These are phyloP conservation scores for Ylistrum balloti DNA, from an alignment of 1,140 invertebrate genomes.

Conservation along the genomic window DNA sequence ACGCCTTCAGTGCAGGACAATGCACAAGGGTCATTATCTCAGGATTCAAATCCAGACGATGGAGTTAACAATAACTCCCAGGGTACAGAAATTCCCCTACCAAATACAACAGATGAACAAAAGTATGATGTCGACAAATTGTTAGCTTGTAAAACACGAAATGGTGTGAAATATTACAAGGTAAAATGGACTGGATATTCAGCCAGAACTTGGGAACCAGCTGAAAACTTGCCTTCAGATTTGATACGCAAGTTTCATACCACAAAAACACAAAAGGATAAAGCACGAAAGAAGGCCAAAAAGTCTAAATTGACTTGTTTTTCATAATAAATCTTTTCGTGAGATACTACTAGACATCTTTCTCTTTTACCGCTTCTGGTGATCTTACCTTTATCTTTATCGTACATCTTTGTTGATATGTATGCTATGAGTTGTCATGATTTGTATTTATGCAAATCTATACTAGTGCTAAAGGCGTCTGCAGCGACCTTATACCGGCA, in stretches of 20 bases:
- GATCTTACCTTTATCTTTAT: not conserved
- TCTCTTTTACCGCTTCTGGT: not conserved
- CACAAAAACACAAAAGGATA: slow-evolving; percentile 54
- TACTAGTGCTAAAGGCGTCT: too few species aligned
- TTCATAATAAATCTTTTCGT: not conserved
- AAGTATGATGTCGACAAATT: too few species aligned
- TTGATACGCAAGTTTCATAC: slow-evolving; percentile 46
- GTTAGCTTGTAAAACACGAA: too few species aligned
- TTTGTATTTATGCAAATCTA: too few species aligned
- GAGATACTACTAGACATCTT: not conserved
- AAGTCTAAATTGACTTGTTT: too few species aligned
- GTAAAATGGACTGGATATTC: slow-evolving; percentile 45
- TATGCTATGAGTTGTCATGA: too few species aligned
- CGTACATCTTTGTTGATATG: not conserved
- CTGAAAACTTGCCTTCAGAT: slow-evolving; percentile 30
- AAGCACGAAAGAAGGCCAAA: not conserved
- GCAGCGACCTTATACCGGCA: too few species aligned
- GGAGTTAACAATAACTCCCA: not conserved
- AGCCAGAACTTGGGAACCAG: slow-evolving; percentile 52
- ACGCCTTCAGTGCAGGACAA: too few species aligned
- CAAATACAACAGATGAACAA: not conserved
- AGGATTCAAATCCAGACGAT: too few species aligned
- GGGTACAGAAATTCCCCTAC: not conserved
- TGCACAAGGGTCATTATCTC: too few species aligned
- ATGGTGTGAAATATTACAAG: too few species aligned